phyloP scores from a whole-genome alignment of 2,113 vertebrate genomes.

The Pogonocichla stellata region DNA sequence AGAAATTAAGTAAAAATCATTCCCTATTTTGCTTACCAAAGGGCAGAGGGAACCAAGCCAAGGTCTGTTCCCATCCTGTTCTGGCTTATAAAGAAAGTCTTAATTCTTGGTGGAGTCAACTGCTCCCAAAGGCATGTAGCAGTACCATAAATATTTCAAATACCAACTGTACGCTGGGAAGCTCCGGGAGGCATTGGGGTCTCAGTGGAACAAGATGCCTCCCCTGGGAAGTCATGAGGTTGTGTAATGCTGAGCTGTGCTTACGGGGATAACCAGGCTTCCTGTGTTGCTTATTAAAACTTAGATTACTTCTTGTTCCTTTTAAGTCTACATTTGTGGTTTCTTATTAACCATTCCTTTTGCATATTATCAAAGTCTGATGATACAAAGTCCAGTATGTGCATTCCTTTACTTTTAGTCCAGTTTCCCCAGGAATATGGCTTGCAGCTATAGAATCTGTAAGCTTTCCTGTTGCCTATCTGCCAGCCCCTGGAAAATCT shows the following conservation, averaged over 20 bases:
- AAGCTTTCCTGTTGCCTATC: neutral
- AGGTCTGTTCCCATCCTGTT: neutral
- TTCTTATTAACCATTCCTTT: conserved; percentile 43
- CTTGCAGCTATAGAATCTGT: neutral
- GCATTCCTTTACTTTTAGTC: conserved; percentile 12
- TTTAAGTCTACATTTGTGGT: conserved; percentile 12
- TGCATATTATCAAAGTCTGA: conserved; percentile 33
- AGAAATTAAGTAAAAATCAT: conserved; percentile 25
- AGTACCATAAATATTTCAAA: conserved; percentile 39
- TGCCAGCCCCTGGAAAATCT: neutral
- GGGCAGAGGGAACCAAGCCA: neutral
- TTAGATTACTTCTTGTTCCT: conserved; percentile 8
- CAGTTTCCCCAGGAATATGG: neutral
- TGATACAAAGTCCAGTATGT: conserved; percentile 19
- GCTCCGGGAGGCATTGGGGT: neutral
- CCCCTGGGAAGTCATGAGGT: neutral
- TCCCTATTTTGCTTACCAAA: conserved; percentile 21
- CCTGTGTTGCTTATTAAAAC: conserved; percentile 34
- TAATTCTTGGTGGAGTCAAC: conserved; percentile 4
- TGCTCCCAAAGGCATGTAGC: neutral
- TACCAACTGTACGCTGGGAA: neutral
- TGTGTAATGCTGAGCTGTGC: neutral
- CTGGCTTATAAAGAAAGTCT: neutral
- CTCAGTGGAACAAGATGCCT: conserved; percentile 2
- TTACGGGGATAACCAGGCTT: neutral